Conservation (phyloP, 2,888 invertebrate species). For the Pherbina coryleti region DNA sequence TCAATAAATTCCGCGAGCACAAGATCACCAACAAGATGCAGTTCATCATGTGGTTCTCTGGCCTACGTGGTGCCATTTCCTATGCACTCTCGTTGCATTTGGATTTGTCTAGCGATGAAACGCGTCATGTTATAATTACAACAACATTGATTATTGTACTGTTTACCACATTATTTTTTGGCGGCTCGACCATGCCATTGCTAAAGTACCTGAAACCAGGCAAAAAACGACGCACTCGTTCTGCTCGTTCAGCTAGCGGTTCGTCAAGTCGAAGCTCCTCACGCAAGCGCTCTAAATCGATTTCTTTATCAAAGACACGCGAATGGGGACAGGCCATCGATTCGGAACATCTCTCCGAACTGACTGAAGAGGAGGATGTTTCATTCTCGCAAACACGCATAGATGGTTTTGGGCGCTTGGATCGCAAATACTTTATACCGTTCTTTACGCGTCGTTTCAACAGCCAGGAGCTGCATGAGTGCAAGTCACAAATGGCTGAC, state of each 20-base stretch:
- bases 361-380: constrained; percentile 93
- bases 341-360: constrained; percentile 92
- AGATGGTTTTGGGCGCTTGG: constrained; percentile 90
- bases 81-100: constrained; percentile 97
- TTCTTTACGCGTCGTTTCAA: constrained; percentile 97
- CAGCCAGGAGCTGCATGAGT: constrained; percentile 95
- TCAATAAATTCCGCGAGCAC: constrained; percentile 96
- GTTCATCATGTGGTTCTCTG: constrained; percentile 99
- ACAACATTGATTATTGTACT: constrained; percentile 98
- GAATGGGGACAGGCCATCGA: constrained; percentile 98
- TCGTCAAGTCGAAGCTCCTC: constrained; percentile 64
- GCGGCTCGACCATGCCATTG: constrained; percentile 97
- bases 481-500: constrained; percentile 96
- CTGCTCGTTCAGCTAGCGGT: constrained; percentile 51
- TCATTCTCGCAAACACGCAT: constrained; percentile 82
- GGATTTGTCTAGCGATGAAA: constrained; percentile 89
- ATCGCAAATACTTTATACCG: constrained; percentile 93
- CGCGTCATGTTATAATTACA: constrained; percentile 95
- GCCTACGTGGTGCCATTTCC: constrained; percentile 95
- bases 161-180: constrained; percentile 94
- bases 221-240: constrained; percentile 62
- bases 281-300: constrained; percentile 80
- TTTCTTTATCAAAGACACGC: constrained; percentile 96
- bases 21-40: constrained; percentile 98
- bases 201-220: constrained; percentile 85